Base-by-base conservation (phyloP, 2,797 vertebrate genomes). In the Anguilla marmorata region DNA sequence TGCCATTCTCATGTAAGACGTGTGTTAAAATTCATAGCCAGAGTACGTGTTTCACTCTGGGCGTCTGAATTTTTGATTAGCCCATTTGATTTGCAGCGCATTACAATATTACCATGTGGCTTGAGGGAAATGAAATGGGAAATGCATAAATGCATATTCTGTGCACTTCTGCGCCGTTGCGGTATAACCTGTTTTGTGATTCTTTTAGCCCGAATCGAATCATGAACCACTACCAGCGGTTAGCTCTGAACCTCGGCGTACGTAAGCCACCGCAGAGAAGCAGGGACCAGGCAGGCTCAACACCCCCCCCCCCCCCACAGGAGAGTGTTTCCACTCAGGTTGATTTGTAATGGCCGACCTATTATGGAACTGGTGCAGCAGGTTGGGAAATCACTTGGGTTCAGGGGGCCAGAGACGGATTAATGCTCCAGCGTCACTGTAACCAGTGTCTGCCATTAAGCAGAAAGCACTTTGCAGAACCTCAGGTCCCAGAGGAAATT, bases 301-400 rank as follows among this genome's bases (percentile, higher is more conserved):
- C 76, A 19, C 37, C 16, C 41, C 41, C 41, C 41, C 41, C 41
- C 41, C 41, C 41, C 41, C 41, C 41, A 41, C 76, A 80, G 19
- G 19, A 41, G 72, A 14, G 72, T 16, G 33, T 74, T 33, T 74
- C 30, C 19, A 8, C 72, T 74, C 72, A 11, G 72, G 76, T 80
- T 80, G 33, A 80, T 80, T 45, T 86, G 58, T 86, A 80, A 45
- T 80, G 60, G 85, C 41, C n/a, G 5, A 21, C 33, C 63, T 66
- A 48, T 86, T 86, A 63, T 30, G 21, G 85, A 50, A 50, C 85
- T 72, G 21, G 41, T 86, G 85, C 66, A 27, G 60, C 14, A 72
- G 85, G 33, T 58, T 72, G 37, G 85, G 60, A 86, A 86, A 86
- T 69, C 19, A 41, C 41, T 45, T 66, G 37, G 85, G 85, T 37